Conservation (phyloP, 2,113 vertebrate genomes). For the Hiodon tergisus region DNA sequence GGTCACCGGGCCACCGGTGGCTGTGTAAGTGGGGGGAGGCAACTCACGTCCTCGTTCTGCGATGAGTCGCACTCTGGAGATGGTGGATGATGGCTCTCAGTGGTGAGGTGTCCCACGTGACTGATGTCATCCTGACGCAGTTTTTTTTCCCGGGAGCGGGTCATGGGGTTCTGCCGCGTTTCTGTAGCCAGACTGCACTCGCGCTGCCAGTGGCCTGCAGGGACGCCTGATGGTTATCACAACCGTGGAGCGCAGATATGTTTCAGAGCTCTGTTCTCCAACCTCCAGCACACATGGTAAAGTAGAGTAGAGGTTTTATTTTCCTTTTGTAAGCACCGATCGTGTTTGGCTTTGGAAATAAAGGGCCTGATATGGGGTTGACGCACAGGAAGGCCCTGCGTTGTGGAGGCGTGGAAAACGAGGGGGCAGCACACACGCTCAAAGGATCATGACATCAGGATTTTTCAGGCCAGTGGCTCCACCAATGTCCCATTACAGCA, state of each 20-base stretch:
- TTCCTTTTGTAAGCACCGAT: background rate
- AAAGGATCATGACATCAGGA: no score
- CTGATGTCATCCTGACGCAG: background rate
- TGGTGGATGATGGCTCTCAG: background rate
- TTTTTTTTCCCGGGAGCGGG: slow-evolving; percentile 15
- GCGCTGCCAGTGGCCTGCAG: slow-evolving; percentile 27
- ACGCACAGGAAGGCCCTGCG: background rate
- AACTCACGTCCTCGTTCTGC: no score
- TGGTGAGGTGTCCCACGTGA: background rate
- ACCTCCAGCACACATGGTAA: background rate
- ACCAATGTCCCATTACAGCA: no score
- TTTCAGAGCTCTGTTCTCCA: slow-evolving; percentile 18
- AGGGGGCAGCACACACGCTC: background rate
- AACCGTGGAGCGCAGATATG: background rate
- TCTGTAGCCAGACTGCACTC: slow-evolving; percentile 23
- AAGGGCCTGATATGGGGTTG: background rate
- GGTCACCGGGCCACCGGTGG: no score
- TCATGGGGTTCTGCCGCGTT: slow-evolving; percentile 37
- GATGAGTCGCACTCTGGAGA: no score
- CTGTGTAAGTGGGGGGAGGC: no score
- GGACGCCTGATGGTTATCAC: slow-evolving; percentile 29
- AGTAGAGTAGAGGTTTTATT: background rate
- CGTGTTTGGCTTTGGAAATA: background rate
- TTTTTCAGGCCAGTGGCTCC: no score
- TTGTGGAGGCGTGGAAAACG: no score